phyloP scores from a whole-genome alignment of 2,888 invertebrate species.

The Palloptera scutellata region DNA sequence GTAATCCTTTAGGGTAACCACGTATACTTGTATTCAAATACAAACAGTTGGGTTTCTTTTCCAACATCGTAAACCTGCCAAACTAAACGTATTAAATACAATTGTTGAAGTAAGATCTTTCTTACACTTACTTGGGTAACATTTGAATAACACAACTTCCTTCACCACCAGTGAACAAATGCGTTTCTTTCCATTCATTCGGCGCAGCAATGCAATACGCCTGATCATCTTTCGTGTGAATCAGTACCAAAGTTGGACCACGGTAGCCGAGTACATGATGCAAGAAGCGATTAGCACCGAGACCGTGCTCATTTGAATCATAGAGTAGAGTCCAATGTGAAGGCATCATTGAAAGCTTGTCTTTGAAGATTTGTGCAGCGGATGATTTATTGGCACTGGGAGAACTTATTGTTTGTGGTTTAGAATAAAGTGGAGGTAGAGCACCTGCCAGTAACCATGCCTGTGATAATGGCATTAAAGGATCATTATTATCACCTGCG shows the following conservation, averaged over 20 bases:
- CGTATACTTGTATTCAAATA: conserved; percentile 85
- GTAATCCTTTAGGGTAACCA: conserved; percentile 84
- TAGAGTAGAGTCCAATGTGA: conserved; percentile 88
- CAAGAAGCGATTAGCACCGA: conserved; percentile 87
- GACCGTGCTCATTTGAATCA: conserved; percentile 83
- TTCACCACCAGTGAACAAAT: conserved; percentile 84
- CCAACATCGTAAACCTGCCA: conserved; percentile 68
- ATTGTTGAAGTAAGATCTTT: not conserved
- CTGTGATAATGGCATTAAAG: conserved; percentile 70
- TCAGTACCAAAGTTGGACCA: conserved; percentile 72
- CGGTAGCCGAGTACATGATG: conserved; percentile 79
- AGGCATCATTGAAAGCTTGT: conserved; percentile 73
- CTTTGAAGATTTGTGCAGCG: conserved; percentile 69
- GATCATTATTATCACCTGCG: conserved; percentile 42
- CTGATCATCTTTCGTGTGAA: conserved; percentile 70
- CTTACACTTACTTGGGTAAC: conserved; percentile 70
- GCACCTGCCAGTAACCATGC: conserved; percentile 77
- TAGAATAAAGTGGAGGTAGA: conserved; percentile 69
- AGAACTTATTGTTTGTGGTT: conserved; percentile 60
- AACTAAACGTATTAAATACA: conserved; percentile 27
- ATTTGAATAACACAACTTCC: conserved; percentile 81
- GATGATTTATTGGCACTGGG: conserved; percentile 51
- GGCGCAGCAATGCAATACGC: conserved; percentile 80
- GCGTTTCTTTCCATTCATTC: conserved; percentile 85
- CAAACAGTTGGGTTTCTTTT: conserved; percentile 77